Conservation (phyloP, 2,113 vertebrate species). For the Triplophysa tibetana region DNA sequence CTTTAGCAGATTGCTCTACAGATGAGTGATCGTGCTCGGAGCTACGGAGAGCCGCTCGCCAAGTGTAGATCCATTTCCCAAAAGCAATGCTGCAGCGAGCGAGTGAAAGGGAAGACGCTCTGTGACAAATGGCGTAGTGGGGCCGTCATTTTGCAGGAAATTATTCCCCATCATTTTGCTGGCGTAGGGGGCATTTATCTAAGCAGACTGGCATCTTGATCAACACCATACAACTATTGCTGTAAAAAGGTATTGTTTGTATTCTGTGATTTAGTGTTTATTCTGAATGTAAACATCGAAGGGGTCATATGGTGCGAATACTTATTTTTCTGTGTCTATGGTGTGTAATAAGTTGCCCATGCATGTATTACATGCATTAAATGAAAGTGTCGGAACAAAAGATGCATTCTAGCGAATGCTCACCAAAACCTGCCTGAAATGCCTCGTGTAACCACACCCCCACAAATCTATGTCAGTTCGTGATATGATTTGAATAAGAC, state of each 20-base stretch:
- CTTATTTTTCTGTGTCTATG: too few relatives aligned
- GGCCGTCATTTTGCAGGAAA: slow-evolving; percentile 59
- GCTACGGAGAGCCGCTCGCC: slow-evolving; percentile 55
- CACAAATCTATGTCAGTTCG: too few relatives aligned
- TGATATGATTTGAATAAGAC: too few relatives aligned
- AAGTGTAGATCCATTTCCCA: slow-evolving; percentile 56
- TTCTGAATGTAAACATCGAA: neutral
- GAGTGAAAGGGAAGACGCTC: slow-evolving; percentile 58
- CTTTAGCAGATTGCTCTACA: slow-evolving; percentile 59
- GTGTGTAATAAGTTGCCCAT: too few relatives aligned
- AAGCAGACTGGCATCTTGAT: slow-evolving; percentile 1
- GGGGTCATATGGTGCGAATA: too few relatives aligned
- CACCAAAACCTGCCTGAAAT: too few relatives aligned
- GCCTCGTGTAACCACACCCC: too few relatives aligned
- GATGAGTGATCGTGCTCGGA: slow-evolving; percentile 61
- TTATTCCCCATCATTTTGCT: slow-evolving; percentile 64
- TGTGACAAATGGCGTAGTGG: slow-evolving; percentile 49
- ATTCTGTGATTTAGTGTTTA: neutral
- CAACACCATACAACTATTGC: neutral
- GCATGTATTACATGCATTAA: too few relatives aligned
- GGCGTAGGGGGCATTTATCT: slow-evolving; percentile 59
- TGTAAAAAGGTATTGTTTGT: neutral
- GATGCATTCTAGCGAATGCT: too few relatives aligned
- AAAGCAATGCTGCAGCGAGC: slow-evolving; percentile 59
- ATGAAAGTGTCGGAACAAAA: too few relatives aligned